Base-by-base conservation (phyloP, 2,888 invertebrate genomes). In the Terebella lapidaria region DNA sequence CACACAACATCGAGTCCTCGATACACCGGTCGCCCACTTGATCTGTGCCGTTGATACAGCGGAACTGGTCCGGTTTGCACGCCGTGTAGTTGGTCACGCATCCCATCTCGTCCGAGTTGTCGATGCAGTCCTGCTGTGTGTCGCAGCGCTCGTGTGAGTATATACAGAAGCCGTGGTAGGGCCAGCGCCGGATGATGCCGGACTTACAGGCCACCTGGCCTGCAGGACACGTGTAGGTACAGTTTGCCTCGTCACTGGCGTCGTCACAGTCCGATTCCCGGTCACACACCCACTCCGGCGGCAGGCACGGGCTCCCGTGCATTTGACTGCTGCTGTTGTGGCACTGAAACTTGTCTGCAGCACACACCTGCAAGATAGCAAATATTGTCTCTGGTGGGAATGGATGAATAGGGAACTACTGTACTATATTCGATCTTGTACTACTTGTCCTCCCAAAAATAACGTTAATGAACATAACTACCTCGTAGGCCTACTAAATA, bases 171-270 rank as follows among this genome's bases (percentile, higher is more conserved):
- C 46, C 45, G 27, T 61, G 49, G 54, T 45, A 61, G 10, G 54
- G 51, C 58, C 58, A 61, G n/a, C 29, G 25, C 15, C 25, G 22
- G n/a, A 54, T 25, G n/a, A 58, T 55, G 25, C 58, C 61, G n/a
- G 27, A 51, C 51, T n/a, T n/a, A 10, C 42, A 26, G n/a, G 25
- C 51, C 29, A n/a, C 46, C 56, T 51, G 47, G 22, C 28, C 53
- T 5, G 5, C 28, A 18, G 42, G 46, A 42, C 61, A 61, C 20
- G 42, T 30, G 52, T 61, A 61, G 10, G 42, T 45, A 46, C 58
- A 61, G 45, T 47, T 25, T 2, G 27, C 35, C 42, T 65, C 65
- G 30, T 65, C 65, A 27, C 57, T 56, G n/a, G 35, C 56, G 58
- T 64, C 62, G 20, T 18, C 26, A 35, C 64, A 64, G 58, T 60